Conservation (phyloP, 30 jellyfish, hydroid and myxozoan genomes). For the Aurelia sp. region DNA sequence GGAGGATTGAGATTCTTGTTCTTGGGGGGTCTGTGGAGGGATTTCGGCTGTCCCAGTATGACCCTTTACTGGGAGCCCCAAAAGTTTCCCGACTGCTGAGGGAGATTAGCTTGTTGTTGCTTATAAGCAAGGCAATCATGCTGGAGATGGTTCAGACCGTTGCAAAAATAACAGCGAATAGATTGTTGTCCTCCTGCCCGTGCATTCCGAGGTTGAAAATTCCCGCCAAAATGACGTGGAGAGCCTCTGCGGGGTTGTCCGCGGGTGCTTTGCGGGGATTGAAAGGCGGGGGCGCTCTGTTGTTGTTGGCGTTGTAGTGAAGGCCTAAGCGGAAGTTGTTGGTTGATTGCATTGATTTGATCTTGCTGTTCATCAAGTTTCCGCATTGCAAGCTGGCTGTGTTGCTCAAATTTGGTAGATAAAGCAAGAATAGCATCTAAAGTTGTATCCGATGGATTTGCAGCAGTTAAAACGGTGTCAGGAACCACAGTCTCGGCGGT, state of each 20-base stretch:
- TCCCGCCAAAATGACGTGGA: not conserved
- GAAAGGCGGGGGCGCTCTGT: conserved; percentile 5
- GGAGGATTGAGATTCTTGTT: not conserved
- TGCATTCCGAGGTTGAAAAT: conserved; percentile 7
- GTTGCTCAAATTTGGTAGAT: conserved; percentile 15
- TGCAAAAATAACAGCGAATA: conserved; percentile 18
- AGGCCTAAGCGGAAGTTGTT: conserved; percentile 13
- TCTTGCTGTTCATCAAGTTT: conserved; percentile 16
- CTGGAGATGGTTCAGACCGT: conserved; percentile 14
- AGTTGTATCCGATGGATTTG: not conserved
- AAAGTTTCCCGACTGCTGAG: conserved; percentile 19
- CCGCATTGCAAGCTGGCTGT: conserved; percentile 8
- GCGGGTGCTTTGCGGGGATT: conserved; percentile 12
- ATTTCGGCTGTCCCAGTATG: not conserved
- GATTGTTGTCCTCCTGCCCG: conserved; percentile 18
- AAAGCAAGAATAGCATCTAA: not conserved
- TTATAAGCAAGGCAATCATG: conserved; percentile 20
- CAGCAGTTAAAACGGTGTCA: conserved; percentile 11
- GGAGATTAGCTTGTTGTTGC: conserved; percentile 17
- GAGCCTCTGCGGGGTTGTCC: not conserved
- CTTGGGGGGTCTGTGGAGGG: too few relatives aligned
- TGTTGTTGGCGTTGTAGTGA: conserved; percentile 1
- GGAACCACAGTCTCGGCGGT: conserved; percentile 5
- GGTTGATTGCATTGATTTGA: conserved; percentile 13
- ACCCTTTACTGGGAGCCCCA: conserved; percentile 47